Evolutionary conservation across 2,113 vertebrate species (phyloP), one percentile per base, ranked within the genome.

Genomic region (Bubo scandiacus): DNA sequence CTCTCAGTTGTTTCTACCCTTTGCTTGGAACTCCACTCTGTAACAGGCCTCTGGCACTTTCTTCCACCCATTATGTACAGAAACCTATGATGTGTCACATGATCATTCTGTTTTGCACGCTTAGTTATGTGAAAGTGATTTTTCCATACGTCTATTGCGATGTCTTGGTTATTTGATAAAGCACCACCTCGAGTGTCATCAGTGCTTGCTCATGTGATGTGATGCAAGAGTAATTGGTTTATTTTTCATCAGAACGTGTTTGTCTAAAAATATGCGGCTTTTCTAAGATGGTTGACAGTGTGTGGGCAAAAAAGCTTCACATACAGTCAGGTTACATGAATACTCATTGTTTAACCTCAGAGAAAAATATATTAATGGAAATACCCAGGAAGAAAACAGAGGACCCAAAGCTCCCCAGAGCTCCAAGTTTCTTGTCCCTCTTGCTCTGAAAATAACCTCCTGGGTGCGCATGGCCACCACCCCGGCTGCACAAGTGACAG

Each of bases 121-220:
- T 90, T 67, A 36, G 9, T 43, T 15, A 47, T n/a, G 36, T 82
- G 16, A 51, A 75, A 62, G 8, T 32, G 27, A 43, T 15, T 36
- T 75, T 71, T 30, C n/a, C 5, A 0, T 9, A 20, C 0, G 0
- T 17, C 52, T 63, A 0, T 51, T 26, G 62, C 3, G 2, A 9
- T 32, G 30, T 21, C 36, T 81, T 19, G 9, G n/a, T 13, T 70
- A 30, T 36, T 65, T 26, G 36, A 6, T 23, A 4, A 68, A 55
- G 21, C 51, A 15, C 25, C 9, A 8, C 43, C 19, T 52, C 34
- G 45, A 23, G 30, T 6, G 27, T 26, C 30, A 8, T 12, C 11
- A 38, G 42, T 40, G 32, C 34, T 57, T 52, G 45, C 32, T 20
- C 32, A 5, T 3, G n/a, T 4, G 22, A 27, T 15, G 10, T 27